Percentiles rank a stretch among this genome's conserved stretches.
These are phyloP conservation scores for Chorisops tibialis DNA, from an alignment of 2,888 invertebrate species.

Conservation along the genomic window DNA sequence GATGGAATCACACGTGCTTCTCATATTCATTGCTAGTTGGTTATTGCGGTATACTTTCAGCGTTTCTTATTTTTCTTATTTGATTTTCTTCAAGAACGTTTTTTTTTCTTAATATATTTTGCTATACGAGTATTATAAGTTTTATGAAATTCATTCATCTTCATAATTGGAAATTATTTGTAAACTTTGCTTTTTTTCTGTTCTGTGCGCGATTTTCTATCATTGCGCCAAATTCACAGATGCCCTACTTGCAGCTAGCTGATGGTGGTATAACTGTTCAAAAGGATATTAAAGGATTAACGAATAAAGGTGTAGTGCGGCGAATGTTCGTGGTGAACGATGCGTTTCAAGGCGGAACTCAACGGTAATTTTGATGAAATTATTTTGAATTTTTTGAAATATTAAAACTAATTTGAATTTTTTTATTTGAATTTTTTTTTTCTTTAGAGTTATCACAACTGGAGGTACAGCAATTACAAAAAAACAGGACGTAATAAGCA, in stretches of 20 bases:
- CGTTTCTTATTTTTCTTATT: too few species aligned
- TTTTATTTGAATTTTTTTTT: conserved; percentile 2
- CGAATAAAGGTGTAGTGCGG: conserved; percentile 50
- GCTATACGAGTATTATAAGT: too few species aligned
- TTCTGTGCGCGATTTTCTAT: conserved; percentile 4
- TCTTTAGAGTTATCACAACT: conserved; percentile 49
- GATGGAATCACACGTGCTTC: too few species aligned
- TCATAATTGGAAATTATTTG: not conserved
- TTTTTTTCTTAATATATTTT: too few species aligned
- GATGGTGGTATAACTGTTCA: conserved; percentile 51
- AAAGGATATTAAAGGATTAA: conserved; percentile 50
- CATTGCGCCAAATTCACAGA: too few species aligned
- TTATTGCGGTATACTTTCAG: too few species aligned
- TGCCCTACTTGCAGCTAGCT: conserved; percentile 51
- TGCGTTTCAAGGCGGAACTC: conserved; percentile 46
- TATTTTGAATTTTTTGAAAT: not conserved
- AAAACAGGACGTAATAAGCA: conserved; percentile 52
- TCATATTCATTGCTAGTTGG: too few species aligned
- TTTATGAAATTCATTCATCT: too few species aligned
- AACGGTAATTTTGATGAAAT: conserved; percentile 43
- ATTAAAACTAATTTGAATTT: not conserved
- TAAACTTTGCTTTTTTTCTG: not conserved
- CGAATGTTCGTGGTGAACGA: conserved; percentile 53
- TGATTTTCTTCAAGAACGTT: too few species aligned
- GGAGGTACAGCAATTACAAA: conserved; percentile 46